Evolutionary conservation across 1,140 invertebrate species (phyloP).

Genomic region (Aleiodes sp.): DNA sequence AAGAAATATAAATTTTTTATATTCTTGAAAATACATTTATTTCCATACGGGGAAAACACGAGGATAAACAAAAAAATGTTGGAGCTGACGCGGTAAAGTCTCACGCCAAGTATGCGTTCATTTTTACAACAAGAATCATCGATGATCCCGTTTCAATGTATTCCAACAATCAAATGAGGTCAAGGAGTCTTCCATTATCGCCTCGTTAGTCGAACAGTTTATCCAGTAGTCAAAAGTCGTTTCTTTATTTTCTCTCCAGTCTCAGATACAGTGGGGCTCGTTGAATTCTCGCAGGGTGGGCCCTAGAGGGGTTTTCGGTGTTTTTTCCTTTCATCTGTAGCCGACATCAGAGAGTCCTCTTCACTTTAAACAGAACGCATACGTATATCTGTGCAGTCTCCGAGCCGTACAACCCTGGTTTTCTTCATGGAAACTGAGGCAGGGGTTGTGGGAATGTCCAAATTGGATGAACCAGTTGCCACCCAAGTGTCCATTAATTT

Average conservation of each 20-base stretch:
- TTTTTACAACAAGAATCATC: no score
- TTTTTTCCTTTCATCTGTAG: slow-evolving; percentile 54
- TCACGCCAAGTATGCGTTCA: no score
- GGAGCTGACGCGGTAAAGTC: no score
- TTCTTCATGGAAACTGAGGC: slow-evolving; percentile 5
- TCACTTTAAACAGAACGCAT: not conserved
- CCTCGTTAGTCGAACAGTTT: slow-evolving; percentile 52
- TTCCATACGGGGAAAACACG: no score
- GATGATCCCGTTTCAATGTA: no score
- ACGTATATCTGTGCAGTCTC: slow-evolving; percentile 8
- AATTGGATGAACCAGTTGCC: not conserved
- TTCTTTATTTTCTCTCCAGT: slow-evolving; percentile 26
- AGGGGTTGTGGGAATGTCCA: not conserved
- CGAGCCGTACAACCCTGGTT: slow-evolving; percentile 12
- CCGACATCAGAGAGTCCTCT: slow-evolving; percentile 44
- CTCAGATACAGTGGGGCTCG: slow-evolving; percentile 45
- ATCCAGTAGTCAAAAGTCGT: slow-evolving; percentile 36
- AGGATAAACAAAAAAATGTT: no score
- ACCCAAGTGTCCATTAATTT: not conserved
- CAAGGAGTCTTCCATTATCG: slow-evolving; percentile 49
- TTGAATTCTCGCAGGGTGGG: slow-evolving; percentile 52
- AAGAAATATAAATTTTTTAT: no score
- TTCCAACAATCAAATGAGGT: not conserved
- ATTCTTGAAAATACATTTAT: no score
- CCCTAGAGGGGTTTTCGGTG: slow-evolving; percentile 34